These are phyloP conservation scores for Sebastes aleutianus DNA, from an alignment of 2,797 vertebrate species.

Conservation along the genomic window DNA sequence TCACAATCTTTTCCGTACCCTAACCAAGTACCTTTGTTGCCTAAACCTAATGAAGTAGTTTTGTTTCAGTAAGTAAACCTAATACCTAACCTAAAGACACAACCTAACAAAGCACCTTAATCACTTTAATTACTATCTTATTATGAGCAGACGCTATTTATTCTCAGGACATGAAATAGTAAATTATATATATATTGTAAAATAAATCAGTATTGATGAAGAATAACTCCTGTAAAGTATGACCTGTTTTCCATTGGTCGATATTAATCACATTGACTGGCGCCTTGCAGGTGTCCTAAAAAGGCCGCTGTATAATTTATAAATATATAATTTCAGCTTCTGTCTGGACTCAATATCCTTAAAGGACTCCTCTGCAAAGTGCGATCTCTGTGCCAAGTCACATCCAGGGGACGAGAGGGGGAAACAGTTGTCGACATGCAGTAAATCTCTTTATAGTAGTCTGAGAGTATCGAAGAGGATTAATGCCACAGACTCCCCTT, in stretches of 20 bases:
- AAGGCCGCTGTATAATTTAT: not conserved
- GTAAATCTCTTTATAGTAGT: slow-evolving; percentile 70
- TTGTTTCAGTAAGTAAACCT: too few species aligned
- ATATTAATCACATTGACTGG: not conserved
- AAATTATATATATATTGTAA: too few species aligned
- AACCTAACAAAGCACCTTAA: too few species aligned
- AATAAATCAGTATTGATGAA: not conserved
- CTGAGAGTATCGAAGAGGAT: slow-evolving; percentile 69
- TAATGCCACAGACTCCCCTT: slow-evolving; percentile 66
- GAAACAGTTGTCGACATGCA: slow-evolving; percentile 55
- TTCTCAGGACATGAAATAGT: too few species aligned
- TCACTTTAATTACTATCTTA: too few species aligned
- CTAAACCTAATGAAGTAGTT: too few species aligned
- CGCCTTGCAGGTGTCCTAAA: not conserved
- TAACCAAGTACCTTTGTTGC: too few species aligned
- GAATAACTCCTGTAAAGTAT: not conserved
- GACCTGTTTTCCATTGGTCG: not conserved
- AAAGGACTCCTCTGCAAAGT: not conserved
- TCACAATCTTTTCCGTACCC: too few species aligned
- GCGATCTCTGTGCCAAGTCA: not conserved
- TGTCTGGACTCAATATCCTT: not conserved
- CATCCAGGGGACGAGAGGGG: slow-evolving; percentile 2
- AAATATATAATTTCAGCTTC: too few species aligned
- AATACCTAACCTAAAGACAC: not conserved
- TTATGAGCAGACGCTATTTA: too few species aligned